A percentile compares a stretch with the other conserved stretches of the same genome.
Conservation (phyloP, 2,113 vertebrate genomes). For the Colaptes auratus region DNA sequence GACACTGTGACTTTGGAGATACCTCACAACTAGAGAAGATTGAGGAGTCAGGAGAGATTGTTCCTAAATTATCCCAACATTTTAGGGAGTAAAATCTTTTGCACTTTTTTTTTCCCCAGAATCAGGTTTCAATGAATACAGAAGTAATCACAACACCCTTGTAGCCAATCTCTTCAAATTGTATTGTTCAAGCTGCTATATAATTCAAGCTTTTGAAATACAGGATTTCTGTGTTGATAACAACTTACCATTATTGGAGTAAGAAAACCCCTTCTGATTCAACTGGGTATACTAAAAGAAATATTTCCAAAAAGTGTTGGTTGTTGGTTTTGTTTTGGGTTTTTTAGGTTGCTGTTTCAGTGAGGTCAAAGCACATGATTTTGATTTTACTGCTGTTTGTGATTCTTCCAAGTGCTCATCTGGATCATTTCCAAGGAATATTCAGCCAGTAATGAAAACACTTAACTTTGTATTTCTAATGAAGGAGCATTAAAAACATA, state of each 20-base stretch:
- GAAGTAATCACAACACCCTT: not conserved
- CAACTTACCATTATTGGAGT: not conserved
- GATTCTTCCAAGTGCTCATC: not conserved
- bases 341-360: not conserved
- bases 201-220: not conserved
- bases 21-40: not conserved
- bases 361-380: not conserved
- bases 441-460: not conserved
- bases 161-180: not conserved
- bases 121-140: not conserved
- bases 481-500: not conserved
- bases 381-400: not conserved
- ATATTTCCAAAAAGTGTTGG: not conserved
- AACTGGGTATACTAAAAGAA: not conserved
- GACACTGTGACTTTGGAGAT: not conserved
- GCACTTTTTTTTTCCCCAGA: not conserved
- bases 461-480: not conserved
- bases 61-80: not conserved
- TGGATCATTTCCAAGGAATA: not conserved
- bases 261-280: not conserved
- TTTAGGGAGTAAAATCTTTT: not conserved
- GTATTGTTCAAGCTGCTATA: not conserved
- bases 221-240: not conserved
- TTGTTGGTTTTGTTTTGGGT: not conserved
- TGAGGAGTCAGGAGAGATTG: not conserved